Base-by-base conservation (phyloP, 1,140 invertebrate species). In the Lepidostoma basale region DNA sequence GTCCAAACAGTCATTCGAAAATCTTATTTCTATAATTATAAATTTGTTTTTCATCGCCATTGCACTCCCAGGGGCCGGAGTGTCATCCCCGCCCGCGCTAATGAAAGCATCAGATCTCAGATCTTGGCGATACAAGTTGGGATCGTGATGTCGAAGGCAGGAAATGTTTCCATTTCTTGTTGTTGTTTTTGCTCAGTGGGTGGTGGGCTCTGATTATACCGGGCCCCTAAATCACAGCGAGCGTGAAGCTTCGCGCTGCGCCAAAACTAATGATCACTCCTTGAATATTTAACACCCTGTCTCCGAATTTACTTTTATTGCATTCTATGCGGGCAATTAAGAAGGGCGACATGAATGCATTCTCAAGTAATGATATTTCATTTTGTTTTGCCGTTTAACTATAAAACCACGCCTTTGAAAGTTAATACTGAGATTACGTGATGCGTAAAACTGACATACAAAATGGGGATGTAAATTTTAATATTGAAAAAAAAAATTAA, bases 151-250 rank as follows among this genome's bases (percentile, higher is more conserved):
- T 60, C 30, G 40, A 66, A 70, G 60, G 40, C 68, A 49, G 68
- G 68, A 70, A 70, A 66, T 66, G 68, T 66, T 70, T 66, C 67
- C 56, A 70, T 54, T 70, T 70, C 62, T 70, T 70, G 68, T 70
- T 66, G 62, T 66, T 70, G 62, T 65, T 70, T 70, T 66, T 66
- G 52, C 54, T 36, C 30, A n/a, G 60, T 62, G 45, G 68, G 63
- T 66, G 63, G 62, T 58, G 40, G 49, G 16, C 42, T 28, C 10
- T 40, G 56, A 59, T 59, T 23, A 59, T 6, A 39, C 36, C 30
- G 14, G 56, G 25, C 56, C 56, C 20, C 33, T 36, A 59, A 59
- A 36, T 59, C 56, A 59, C 56, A 20, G 30, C 36, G 45, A 25
- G 45, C 45, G 22, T 49, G 45, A 23, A 49, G 25, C 45, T 23